phyloP scores from a whole-genome alignment of 2,888 invertebrate genomes.

The Pollenia amentaria region DNA sequence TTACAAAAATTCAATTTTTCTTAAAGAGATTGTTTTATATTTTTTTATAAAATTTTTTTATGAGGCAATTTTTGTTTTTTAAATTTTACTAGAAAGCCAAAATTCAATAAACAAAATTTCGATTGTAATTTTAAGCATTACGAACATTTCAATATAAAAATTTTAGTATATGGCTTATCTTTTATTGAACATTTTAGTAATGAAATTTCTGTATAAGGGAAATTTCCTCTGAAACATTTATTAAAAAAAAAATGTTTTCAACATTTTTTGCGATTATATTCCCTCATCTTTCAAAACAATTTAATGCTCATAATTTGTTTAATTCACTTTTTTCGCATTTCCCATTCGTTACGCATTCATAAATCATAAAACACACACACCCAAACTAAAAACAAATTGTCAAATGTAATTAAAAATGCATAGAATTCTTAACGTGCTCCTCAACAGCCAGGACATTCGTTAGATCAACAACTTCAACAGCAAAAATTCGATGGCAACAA shows the following conservation, averaged over 20 bases:
- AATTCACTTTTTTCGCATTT: conserved; percentile 60
- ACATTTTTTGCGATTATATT: conserved; percentile 14
- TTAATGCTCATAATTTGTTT: conserved; percentile 68
- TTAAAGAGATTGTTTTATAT: too few species aligned
- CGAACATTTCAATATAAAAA: too few species aligned
- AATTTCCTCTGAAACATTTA: not conserved
- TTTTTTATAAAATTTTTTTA: too few species aligned
- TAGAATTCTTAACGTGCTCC: conserved; percentile 58
- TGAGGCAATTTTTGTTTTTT: too few species aligned
- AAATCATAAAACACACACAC: conserved; percentile 51
- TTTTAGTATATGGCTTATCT: too few species aligned
- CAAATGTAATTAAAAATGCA: conserved; percentile 72
- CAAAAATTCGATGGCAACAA: conserved; percentile 40
- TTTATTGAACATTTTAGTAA: too few species aligned
- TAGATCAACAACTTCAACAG: conserved; percentile 13
- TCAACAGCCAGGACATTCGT: conserved; percentile 37
- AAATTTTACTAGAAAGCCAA: too few species aligned
- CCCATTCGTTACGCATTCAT: conserved; percentile 69
- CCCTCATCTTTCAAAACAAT: conserved; percentile 25
- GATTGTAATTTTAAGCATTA: too few species aligned
- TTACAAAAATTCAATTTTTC: too few species aligned
- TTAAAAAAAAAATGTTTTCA: not conserved
- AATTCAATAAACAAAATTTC: too few species aligned
- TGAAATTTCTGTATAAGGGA: too few species aligned
- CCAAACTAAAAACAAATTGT: conserved; percentile 63